Evolutionary conservation across 2,797 vertebrate genomes (phyloP).

Genomic region (Podargus strigoides): DNA sequence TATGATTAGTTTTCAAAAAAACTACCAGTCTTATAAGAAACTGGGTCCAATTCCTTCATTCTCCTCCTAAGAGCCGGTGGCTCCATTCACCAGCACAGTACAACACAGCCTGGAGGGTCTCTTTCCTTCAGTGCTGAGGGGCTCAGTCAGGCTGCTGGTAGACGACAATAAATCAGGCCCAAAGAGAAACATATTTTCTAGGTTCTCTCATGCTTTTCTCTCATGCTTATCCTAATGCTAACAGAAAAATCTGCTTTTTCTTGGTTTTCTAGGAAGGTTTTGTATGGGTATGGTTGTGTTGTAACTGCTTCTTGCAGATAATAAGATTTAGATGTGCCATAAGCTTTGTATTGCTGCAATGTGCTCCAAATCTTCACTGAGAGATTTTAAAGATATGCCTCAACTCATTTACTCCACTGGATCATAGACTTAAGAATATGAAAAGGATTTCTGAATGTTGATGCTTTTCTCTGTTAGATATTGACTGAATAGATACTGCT

Average conservation of each 20-base stretch:
- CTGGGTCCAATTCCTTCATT: not conserved
- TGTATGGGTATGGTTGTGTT: not conserved
- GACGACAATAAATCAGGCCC: not conserved
- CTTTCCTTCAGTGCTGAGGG: not conserved
- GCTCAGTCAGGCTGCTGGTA: not conserved
- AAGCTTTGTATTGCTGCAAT: not conserved
- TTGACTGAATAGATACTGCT: not conserved
- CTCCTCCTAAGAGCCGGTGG: not conserved
- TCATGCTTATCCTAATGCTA: not conserved
- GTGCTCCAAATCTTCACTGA: not conserved
- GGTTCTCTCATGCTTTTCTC: not conserved
- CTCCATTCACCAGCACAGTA: not conserved
- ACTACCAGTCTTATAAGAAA: not conserved
- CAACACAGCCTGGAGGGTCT: not conserved
- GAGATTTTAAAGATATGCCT: conserved; percentile 15
- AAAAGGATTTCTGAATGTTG: conserved; percentile 6
- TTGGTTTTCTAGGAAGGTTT: conserved; percentile 3
- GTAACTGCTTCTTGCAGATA: not conserved
- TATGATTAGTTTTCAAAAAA: not conserved
- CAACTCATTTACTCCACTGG: conserved; percentile 18
- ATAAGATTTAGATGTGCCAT: not conserved
- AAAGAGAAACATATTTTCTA: not conserved
- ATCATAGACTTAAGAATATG: not conserved
- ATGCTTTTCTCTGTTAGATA: not conserved
- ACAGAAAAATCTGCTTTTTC: not conserved